These are phyloP conservation scores for Equus przewalskii DNA, from an alignment of 2,113 vertebrate species.

Conservation along the genomic window DNA sequence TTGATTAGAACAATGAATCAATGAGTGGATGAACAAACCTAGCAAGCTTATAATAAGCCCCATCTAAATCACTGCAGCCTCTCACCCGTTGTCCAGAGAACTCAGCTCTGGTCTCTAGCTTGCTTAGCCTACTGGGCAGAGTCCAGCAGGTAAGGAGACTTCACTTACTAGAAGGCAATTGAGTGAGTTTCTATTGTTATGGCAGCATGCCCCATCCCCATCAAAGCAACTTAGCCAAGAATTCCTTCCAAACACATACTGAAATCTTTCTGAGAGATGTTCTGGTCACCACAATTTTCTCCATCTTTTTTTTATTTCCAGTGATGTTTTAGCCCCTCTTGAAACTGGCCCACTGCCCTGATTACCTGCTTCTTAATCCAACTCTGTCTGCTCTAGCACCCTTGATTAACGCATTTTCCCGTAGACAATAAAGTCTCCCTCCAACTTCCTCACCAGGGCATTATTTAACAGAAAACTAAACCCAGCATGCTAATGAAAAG, in stretches of 20 bases:
- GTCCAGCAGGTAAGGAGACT: neutral
- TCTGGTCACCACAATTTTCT: neutral
- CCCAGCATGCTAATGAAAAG: slow-evolving; percentile 49
- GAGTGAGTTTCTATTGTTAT: neutral
- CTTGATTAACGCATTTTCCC: neutral
- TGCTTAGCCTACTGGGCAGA: neutral
- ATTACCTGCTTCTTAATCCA: slow-evolving; percentile 13
- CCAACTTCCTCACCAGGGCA: neutral
- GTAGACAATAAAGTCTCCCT: slow-evolving; percentile 26
- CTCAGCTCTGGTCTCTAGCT: neutral
- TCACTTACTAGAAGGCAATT: neutral
- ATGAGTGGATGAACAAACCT: neutral
- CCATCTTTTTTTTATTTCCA: slow-evolving; percentile 12
- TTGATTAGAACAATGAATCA: neutral
- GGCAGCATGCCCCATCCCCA: accelerated
- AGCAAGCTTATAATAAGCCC: neutral
- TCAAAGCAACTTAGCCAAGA: neutral
- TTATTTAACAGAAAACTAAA: slow-evolving; percentile 68
- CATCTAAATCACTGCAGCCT: neutral
- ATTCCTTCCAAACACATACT: neutral
- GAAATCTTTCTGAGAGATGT: neutral
- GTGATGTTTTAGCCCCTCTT: neutral
- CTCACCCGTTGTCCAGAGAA: neutral
- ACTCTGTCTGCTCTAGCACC: neutral
- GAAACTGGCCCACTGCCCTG: slow-evolving; percentile 47